phyloP scores from a whole-genome alignment of 2,113 vertebrate species.

The Chloropsis hardwickii region DNA sequence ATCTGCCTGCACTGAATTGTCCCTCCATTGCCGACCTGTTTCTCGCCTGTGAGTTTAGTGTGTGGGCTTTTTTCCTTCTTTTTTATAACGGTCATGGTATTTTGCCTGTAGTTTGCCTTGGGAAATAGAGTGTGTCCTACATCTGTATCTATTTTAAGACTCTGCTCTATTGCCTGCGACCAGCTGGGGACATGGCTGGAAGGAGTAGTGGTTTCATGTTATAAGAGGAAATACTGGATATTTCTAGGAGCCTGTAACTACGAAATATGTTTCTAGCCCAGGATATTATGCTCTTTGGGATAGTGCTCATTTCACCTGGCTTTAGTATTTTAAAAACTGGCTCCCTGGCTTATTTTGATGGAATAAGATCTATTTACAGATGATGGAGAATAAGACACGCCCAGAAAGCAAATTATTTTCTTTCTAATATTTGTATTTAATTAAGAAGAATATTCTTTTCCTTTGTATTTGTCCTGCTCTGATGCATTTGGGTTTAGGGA shows the following conservation, averaged over 20 bases:
- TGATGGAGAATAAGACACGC: background rate
- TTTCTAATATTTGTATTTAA: background rate
- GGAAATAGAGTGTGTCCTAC: conserved; percentile 59
- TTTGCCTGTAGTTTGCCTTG: conserved; percentile 25
- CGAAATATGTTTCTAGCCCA: background rate
- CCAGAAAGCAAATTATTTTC: background rate
- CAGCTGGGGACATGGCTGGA: background rate
- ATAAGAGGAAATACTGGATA: background rate
- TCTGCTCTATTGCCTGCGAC: background rate
- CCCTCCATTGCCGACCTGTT: fast-evolving
- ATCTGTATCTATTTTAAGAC: conserved; percentile 42
- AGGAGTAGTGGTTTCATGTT: background rate
- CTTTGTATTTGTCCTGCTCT: background rate
- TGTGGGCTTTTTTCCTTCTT: background rate
- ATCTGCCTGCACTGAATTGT: fast-evolving
- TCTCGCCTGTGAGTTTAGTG: background rate
- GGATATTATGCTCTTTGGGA: background rate
- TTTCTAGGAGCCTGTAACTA: background rate
- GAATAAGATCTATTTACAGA: background rate
- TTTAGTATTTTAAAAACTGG: background rate
- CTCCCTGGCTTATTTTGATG: background rate
- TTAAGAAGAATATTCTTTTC: background rate
- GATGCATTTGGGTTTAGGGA: background rate
- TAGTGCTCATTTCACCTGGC: background rate
- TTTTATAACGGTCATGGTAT: background rate